phyloP scores from a whole-genome alignment of 2,888 invertebrate species.

The Tetanocera ferruginea region DNA sequence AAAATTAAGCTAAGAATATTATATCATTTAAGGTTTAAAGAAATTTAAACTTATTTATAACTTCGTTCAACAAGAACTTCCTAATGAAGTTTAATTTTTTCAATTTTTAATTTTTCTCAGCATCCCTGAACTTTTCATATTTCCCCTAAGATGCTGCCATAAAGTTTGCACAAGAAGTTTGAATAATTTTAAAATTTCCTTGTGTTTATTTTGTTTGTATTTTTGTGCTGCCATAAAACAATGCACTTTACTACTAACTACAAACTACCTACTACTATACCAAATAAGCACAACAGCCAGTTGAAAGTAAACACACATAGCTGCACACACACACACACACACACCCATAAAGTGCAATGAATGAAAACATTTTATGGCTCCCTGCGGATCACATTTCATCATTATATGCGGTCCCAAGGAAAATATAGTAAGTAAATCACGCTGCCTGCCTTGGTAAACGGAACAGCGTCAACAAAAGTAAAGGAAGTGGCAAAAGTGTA shows the following conservation, averaged over 20 bases:
- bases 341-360: neutral
- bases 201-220: neutral
- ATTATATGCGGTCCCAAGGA: slow-evolving; percentile 24
- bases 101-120: neutral
- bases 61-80: too few species aligned
- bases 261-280: neutral
- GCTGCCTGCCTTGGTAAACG: too few species aligned
- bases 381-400: slow-evolving; percentile 42
- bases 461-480: neutral
- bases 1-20: too few species aligned
- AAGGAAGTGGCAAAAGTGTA: neutral
- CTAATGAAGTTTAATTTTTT: too few species aligned
- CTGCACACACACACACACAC: neutral
- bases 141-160: neutral
- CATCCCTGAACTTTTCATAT: neutral
- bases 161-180: neutral
- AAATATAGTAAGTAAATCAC: neutral
- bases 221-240: neutral
- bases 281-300: neutral
- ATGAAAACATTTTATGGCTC: slow-evolving; percentile 40
- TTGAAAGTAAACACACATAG: neutral
- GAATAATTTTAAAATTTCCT: neutral
- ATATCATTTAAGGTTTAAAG: too few species aligned
- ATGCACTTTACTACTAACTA: slow-evolving; percentile 11
- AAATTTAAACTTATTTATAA: too few species aligned